Evolutionary conservation across 2,113 vertebrate genomes (phyloP), one percentile per base, ranked within the genome.

Genomic region (Bucco capensis): DNA sequence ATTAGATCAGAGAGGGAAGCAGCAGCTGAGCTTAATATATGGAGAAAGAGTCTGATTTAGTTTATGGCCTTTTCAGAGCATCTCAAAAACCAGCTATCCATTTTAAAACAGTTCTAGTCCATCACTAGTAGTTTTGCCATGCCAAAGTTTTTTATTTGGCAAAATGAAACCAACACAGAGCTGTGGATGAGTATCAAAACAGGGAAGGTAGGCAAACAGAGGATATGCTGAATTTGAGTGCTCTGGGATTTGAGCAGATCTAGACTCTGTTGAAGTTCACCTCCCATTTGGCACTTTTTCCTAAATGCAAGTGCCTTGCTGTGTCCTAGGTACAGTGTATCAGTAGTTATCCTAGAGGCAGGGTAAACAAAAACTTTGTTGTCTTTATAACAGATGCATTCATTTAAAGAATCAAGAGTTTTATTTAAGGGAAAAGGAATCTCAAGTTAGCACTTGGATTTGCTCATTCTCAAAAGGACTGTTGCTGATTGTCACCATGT

Each of bases 1-100:
- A 88, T 93, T 79, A 85, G 42, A 83, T 85, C 58, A 69, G 71
- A 93, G 88, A 90, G 53, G 56, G 73, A 91, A 93, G 49, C 33
- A 72, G 86, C 78, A 88, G 66, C 65, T 66, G 77, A 92, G 24
- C 9, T 88, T 81, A 67, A 76, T 83, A 56, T 14, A 79, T 8
- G 27, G 66, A 89, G 54, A 84, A 84, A 86, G 40, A 86, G 50
- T 57, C 58, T 76, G 23, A 18, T 81, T 80, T 81, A 64, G 42
- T 89, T 94, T 90, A 86, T 35, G 31, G 40, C 9, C 69, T 78
- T 90, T 82, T 64, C 61, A 86, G 69, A 74, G 70, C 53, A 93
- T 75, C 27, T 9, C 2, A 73, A 80, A 75, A 28, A 13, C 27
- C 8, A 40, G 9, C 3, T 0, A 81, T 51, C 40, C 7, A 30